phyloP scores from a whole-genome alignment of 2,797 vertebrate species.

The Miichthys miiuy region DNA sequence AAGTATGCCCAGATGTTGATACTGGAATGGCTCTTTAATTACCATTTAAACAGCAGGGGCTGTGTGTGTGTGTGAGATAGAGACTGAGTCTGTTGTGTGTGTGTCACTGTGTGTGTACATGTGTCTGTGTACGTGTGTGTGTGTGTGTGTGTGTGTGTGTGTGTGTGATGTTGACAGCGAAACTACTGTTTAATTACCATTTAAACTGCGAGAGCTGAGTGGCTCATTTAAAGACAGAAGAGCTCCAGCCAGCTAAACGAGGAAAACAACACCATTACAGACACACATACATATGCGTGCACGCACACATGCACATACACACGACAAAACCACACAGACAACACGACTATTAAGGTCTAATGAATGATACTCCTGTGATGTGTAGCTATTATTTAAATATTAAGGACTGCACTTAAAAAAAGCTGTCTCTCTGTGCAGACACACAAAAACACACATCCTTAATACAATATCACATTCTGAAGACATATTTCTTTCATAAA shows the following conservation, averaged over 20 bases:
- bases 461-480: not conserved
- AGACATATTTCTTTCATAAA: not conserved
- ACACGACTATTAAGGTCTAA: slow-evolving; percentile 91
- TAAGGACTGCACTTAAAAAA: slow-evolving; percentile 87
- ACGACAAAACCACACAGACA: slow-evolving; percentile 67
- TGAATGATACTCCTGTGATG: slow-evolving; percentile 93
- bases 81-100: slow-evolving; percentile 16
- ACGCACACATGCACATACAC: slow-evolving; percentile 11
- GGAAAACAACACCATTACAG: slow-evolving; percentile 94
- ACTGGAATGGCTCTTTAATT: slow-evolving; percentile 98
- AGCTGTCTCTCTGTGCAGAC: slow-evolving; percentile 55
- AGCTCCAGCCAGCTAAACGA: slow-evolving; percentile 94
- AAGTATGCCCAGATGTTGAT: slow-evolving; percentile 93
- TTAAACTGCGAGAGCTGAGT: slow-evolving; percentile 98
- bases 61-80: slow-evolving; percentile 40
- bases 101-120: not conserved
- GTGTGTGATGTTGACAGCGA: slow-evolving; percentile 91
- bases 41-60: slow-evolving; percentile 98
- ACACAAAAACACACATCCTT: not conserved
- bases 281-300: slow-evolving; percentile 34
- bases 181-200: slow-evolving; percentile 99
- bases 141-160: slow-evolving; percentile 23
- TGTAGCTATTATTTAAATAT: slow-evolving; percentile 92
- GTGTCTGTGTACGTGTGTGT: slow-evolving; percentile 15
- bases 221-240: slow-evolving; percentile 93